Evolutionary conservation across 2,113 vertebrate genomes (phyloP).

Genomic region (Neodontobutis hainanensis): DNA sequence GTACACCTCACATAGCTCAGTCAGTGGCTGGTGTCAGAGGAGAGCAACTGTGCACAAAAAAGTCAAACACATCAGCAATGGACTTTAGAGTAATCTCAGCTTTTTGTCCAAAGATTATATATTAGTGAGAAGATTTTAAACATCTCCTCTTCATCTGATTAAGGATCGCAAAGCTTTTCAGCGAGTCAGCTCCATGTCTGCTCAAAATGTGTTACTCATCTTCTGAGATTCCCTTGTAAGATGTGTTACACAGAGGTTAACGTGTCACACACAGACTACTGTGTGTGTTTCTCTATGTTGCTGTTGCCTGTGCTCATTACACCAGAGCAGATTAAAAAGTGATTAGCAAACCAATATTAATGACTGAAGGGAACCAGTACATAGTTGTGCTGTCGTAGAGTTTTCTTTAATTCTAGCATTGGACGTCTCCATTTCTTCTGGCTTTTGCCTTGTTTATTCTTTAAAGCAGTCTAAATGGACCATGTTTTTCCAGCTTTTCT

Average conservation of each 20-base stretch:
- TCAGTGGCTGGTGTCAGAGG: constrained; percentile 44
- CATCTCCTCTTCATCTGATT: too few species aligned
- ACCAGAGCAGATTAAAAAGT: not conserved
- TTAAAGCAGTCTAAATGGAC: constrained; percentile 2
- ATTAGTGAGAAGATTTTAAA: too few species aligned
- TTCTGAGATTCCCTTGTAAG: not conserved
- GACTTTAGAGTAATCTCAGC: constrained; percentile 1
- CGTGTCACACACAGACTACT: not conserved
- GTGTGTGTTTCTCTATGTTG: not conserved
- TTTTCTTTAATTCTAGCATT: not conserved
- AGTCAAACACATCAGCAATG: constrained; percentile 12
- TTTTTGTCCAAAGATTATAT: not conserved
- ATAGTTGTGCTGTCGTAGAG: too few species aligned
- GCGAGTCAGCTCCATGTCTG: constrained; percentile 3
- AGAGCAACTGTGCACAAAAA: constrained; percentile 15
- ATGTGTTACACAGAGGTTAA: too few species aligned
- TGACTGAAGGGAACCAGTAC: too few species aligned
- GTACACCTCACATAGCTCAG: constrained; percentile 25
- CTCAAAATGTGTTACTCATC: constrained; percentile 22
- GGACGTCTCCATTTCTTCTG: not conserved
- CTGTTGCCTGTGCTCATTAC: not conserved
- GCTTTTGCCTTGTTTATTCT: constrained; percentile 8
- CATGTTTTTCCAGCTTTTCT: not conserved
- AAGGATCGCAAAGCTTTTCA: not conserved
- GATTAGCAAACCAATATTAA: not conserved